phyloP scores from a whole-genome alignment of 92 coral and sea anemone genomes.

The Epizoanthus scotinus region DNA sequence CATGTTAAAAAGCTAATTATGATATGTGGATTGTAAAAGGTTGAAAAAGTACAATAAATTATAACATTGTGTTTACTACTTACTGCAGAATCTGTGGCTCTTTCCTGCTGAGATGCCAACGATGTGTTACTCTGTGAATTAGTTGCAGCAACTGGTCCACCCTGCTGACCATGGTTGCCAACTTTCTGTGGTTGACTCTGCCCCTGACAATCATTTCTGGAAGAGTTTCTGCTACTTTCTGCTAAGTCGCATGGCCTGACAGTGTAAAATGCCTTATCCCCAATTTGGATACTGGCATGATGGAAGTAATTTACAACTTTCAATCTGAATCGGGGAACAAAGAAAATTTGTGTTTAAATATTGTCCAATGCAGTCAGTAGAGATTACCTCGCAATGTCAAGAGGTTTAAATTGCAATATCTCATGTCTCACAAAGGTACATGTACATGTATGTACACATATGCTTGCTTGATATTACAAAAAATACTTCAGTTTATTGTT shows the following conservation, averaged over 20 bases:
- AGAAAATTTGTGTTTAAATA: not conserved
- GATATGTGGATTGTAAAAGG: not conserved
- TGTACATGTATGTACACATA: too few species aligned
- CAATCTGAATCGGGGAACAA: constrained; percentile 44
- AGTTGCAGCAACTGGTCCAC: not conserved
- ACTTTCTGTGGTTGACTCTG: not conserved
- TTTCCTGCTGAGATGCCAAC: not conserved
- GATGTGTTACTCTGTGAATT: constrained; percentile 14
- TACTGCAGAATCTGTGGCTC: constrained; percentile 4
- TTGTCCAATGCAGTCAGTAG: not conserved
- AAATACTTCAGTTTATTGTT: not conserved
- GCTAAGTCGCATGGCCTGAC: constrained; percentile 69
- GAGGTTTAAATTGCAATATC: not conserved
- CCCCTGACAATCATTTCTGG: not conserved
- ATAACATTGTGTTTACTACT: not conserved
- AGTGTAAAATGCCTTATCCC: constrained; percentile 95
- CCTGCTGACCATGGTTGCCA: not conserved
- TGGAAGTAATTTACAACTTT: constrained; percentile 79
- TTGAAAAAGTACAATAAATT: too few species aligned
- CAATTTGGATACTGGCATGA: constrained; percentile 93
- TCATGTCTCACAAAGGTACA: not conserved
- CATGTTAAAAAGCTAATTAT: not conserved
- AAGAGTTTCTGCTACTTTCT: constrained; percentile 4
- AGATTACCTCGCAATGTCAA: not conserved
- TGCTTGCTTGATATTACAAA: not conserved